Evolutionary conservation across 2,888 invertebrate species (phyloP), one percentile per base, ranked within the genome.

Genomic region (Gryllus longicercus): DNA sequence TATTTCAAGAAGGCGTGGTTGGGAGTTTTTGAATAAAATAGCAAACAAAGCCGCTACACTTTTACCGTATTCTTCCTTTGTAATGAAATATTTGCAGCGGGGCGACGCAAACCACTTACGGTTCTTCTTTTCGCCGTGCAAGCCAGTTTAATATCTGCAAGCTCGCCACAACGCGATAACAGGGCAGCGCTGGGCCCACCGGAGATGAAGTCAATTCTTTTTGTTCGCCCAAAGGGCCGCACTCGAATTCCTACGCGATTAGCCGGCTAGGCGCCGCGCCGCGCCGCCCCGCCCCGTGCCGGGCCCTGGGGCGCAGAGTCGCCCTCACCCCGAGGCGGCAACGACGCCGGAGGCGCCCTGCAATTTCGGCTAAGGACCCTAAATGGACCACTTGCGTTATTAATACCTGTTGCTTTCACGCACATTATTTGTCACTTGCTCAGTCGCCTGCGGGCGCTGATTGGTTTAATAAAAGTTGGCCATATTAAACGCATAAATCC

Each of bases 401-500:
- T 80, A 78, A 78, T 80, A 80, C 81, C 81, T 81, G 81, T 81
- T 81, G 81, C 79, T 79, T 51, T 63, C 23, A 75, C 77, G n/a
- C 50, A 21, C 25, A 74, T 79, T 77, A 79, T 81, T 77, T 79
- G 81, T 79, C 77, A 77, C 76, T 78, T 50, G 75, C 21, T 77
- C 63, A 18, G 63, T n/a, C 63, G 14, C 63, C 63, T 21, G 80
- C 78, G 76, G 51, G 76, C 77, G 80, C 79, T 78, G 80, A 80
- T 80, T 78, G 76, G 81, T 79, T 79, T 81, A 81, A 81, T 81
- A 79, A 79, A 79, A 79, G 75, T 79, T 75, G 51, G 50, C 78
- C 76, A 80, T 81, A 81, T 81, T 81, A 80, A 81, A 81, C 78
- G 76, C 81, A 81, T 81, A 81, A 81, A 81, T 81, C 79, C 78